Evolutionary conservation across 2,113 vertebrate genomes (phyloP).

Genomic region (Rhegmatorhina hoffmannsi): DNA sequence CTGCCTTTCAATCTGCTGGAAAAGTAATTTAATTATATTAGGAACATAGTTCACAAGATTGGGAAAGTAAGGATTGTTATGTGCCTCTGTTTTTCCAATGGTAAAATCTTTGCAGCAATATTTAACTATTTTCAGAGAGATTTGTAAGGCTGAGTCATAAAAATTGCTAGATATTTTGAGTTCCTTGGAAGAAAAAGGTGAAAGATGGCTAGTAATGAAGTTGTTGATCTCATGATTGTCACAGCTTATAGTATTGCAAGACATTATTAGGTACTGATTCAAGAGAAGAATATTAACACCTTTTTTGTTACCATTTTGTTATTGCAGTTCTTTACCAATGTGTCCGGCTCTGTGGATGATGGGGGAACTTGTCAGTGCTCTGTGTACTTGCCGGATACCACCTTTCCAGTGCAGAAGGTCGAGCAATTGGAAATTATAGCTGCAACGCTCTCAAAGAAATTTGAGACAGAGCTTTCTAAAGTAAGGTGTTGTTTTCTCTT

Average conservation of each 20-base stretch:
- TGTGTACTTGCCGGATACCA: constrained; percentile 66
- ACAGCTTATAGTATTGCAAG: not conserved
- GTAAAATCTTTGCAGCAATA: not conserved
- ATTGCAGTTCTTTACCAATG: constrained; percentile 68
- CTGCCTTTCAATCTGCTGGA: not conserved
- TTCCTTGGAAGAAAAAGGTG: not conserved
- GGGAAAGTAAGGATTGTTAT: not conserved
- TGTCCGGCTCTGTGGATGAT: constrained; percentile 59
- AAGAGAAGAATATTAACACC: not conserved
- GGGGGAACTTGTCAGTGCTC: constrained; percentile 72
- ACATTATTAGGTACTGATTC: not conserved
- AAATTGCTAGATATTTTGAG: not conserved
- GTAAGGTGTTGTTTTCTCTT: constrained; percentile 64
- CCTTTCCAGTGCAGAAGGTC: constrained; percentile 73
- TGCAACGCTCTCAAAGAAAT: constrained; percentile 26
- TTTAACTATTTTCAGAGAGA: not conserved
- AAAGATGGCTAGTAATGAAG: not conserved
- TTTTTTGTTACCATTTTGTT: not conserved
- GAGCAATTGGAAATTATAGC: constrained; percentile 69
- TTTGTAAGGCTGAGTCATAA: not conserved
- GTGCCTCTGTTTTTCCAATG: not conserved
- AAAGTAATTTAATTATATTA: not conserved
- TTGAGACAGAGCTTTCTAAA: constrained; percentile 73
- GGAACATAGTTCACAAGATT: not conserved
- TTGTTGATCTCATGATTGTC: not conserved